A percentile compares a stretch with the other conserved stretches of the same genome.
These are phyloP conservation scores for Platichthys stellatus DNA, from an alignment of 2,113 vertebrate species.

Conservation along the genomic window DNA sequence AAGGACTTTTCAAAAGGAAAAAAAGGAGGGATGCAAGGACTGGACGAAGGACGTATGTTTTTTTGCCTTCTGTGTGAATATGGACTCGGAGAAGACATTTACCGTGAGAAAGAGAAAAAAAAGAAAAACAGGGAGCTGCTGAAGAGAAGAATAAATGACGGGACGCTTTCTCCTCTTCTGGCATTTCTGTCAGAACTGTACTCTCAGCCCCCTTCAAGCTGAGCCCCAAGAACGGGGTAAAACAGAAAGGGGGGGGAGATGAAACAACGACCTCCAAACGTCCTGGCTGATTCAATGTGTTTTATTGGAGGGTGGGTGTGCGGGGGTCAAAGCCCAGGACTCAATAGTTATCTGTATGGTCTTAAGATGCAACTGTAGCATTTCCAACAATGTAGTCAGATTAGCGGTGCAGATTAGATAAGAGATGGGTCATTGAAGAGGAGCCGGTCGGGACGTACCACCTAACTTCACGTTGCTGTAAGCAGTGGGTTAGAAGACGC, in stretches of 20 bases:
- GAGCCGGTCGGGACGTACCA: slow-evolving; percentile 62
- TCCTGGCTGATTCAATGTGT: slow-evolving; percentile 64
- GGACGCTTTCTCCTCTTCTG: slow-evolving; percentile 69
- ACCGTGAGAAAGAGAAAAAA: slow-evolving; percentile 59
- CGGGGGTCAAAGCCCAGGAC: slow-evolving; percentile 52
- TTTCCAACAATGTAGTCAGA: slow-evolving; percentile 82
- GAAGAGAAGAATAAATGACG: slow-evolving; percentile 59
- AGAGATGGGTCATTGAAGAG: slow-evolving; percentile 63
- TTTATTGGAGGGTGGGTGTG: slow-evolving; percentile 41
- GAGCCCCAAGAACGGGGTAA: slow-evolving; percentile 41
- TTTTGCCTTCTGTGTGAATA: slow-evolving; percentile 76
- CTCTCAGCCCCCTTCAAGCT: slow-evolving; percentile 26
- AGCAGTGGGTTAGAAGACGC: slow-evolving; percentile 76
- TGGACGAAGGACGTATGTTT: slow-evolving; percentile 52
- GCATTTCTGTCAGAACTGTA: slow-evolving; percentile 72
- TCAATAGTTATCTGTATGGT: slow-evolving; percentile 71
- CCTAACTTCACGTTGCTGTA: slow-evolving; percentile 78
- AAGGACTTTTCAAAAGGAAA: slow-evolving; percentile 77
- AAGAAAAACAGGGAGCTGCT: slow-evolving; percentile 68
- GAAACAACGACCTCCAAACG: slow-evolving; percentile 69
- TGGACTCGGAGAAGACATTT: slow-evolving; percentile 71
- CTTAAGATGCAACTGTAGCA: slow-evolving; percentile 83
- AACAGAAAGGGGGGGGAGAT: slow-evolving; percentile 52
- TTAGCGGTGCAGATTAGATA: slow-evolving; percentile 75
- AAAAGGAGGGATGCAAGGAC: slow-evolving; percentile 70